These are phyloP conservation scores for Drosophila anomelani DNA, from an alignment of 2,888 invertebrate genomes.

Conservation along the genomic window DNA sequence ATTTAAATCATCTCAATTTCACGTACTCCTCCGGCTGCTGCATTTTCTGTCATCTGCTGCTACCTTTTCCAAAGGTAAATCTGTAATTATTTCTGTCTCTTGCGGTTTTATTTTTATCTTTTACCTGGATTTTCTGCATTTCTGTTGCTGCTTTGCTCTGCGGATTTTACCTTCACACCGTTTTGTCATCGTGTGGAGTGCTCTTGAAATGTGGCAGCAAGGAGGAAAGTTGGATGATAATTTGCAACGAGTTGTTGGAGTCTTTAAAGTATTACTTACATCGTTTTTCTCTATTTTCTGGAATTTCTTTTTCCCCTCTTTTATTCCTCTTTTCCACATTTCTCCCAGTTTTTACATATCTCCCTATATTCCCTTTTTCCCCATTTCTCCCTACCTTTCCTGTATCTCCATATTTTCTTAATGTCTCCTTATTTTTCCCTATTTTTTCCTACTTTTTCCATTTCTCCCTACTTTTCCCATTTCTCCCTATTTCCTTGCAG, in stretches of 20 bases:
- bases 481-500: neutral
- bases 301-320: no score
- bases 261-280: constrained; percentile 34
- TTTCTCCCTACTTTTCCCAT: constrained; percentile 8
- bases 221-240: constrained; percentile 55
- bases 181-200: constrained; percentile 62
- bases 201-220: constrained; percentile 64
- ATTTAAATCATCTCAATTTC: constrained; percentile 2
- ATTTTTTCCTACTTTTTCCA: constrained; percentile 1
- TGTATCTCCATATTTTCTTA: no score
- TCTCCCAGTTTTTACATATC: no score
- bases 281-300: neutral
- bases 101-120: constrained; percentile 67
- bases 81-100: constrained; percentile 62
- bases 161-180: constrained; percentile 44
- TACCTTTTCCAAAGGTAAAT: constrained; percentile 47
- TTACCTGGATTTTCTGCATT: constrained; percentile 34
- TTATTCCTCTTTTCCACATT: no score
- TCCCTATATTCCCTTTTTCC: no score
- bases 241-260: constrained; percentile 54
- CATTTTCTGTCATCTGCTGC: constrained; percentile 41
- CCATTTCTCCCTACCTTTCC: no score
- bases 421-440: neutral
- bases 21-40: constrained; percentile 10
- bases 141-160: constrained; percentile 10